Conservation (phyloP, 2,113 vertebrate species). For the Nasalis larvatus region DNA sequence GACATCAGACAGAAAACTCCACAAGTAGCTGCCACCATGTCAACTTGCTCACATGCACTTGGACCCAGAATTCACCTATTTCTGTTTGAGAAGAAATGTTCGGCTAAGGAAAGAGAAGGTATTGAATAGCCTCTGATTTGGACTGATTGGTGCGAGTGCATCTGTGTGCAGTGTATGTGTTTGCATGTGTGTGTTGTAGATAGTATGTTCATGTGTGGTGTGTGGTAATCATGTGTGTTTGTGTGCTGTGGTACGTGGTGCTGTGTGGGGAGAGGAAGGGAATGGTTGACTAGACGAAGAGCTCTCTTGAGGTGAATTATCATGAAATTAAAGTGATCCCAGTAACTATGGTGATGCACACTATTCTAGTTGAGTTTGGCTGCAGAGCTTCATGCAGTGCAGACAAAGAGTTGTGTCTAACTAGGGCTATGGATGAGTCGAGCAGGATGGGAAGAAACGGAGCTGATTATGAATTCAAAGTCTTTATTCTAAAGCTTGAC, state of each 20-base stretch:
- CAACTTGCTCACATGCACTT: neutral
- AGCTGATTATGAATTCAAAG: neutral
- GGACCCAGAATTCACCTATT: neutral
- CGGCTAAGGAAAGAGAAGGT: neutral
- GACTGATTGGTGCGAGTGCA: neutral
- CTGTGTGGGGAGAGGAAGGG: neutral
- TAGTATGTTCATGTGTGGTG: neutral
- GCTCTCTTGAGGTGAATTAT: neutral
- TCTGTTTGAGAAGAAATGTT: neutral
- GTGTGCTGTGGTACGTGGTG: neutral
- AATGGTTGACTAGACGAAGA: neutral
- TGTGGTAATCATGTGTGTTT: neutral
- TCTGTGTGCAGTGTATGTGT: neutral
- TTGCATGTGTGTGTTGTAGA: neutral
- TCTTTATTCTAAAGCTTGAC: neutral
- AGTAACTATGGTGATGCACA: neutral
- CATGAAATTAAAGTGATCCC: neutral
- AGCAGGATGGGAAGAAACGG: neutral
- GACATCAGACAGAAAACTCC: neutral
- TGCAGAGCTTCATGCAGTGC: no score
- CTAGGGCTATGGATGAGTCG: neutral
- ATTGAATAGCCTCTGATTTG: neutral
- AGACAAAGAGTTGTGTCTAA: neutral
- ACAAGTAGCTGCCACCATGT: neutral
- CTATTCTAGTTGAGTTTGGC: neutral